These are phyloP conservation scores for Diabrotica virgifera DNA, from an alignment of 1,140 invertebrate genomes.

Conservation along the genomic window DNA sequence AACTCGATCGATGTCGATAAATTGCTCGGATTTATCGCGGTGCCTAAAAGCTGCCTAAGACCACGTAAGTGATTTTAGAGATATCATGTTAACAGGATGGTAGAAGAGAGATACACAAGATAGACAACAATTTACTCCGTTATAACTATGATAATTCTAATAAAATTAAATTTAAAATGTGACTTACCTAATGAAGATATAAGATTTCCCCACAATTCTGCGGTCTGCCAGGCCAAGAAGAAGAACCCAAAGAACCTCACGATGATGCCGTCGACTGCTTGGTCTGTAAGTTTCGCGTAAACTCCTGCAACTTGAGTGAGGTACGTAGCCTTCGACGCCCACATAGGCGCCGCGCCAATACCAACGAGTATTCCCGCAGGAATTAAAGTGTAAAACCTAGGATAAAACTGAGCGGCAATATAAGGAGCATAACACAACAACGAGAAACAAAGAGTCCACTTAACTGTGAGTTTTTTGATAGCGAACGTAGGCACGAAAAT, in stretches of 20 bases:
- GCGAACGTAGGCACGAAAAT: slow-evolving; percentile 89
- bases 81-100: too few relatives aligned
- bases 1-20: too few relatives aligned
- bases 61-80: too few relatives aligned
- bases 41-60: too few relatives aligned
- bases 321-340: slow-evolving; percentile 95
- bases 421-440: slow-evolving; percentile 92
- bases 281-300: slow-evolving; percentile 82
- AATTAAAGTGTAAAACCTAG: slow-evolving; percentile 85
- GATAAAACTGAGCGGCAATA: slow-evolving; percentile 90
- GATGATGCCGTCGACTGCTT: slow-evolving; percentile 84
- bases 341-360: slow-evolving; percentile 90
- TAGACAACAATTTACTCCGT: too few relatives aligned
- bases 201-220: slow-evolving; percentile 93
- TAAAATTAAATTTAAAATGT: too few relatives aligned
- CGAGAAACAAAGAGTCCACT: slow-evolving; percentile 89
- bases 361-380: slow-evolving; percentile 87
- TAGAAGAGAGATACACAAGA: too few relatives aligned
- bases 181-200: slow-evolving; percentile 87
- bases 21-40: too few relatives aligned
- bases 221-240: slow-evolving; percentile 95
- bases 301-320: slow-evolving; percentile 88
- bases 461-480: slow-evolving; percentile 87
- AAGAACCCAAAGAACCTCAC: slow-evolving; percentile 97
- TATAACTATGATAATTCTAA: too few relatives aligned